Evolutionary conservation across 2,888 invertebrate species (phyloP), one percentile per base, ranked within the genome.

Genomic region (Lycia hirtaria): DNA sequence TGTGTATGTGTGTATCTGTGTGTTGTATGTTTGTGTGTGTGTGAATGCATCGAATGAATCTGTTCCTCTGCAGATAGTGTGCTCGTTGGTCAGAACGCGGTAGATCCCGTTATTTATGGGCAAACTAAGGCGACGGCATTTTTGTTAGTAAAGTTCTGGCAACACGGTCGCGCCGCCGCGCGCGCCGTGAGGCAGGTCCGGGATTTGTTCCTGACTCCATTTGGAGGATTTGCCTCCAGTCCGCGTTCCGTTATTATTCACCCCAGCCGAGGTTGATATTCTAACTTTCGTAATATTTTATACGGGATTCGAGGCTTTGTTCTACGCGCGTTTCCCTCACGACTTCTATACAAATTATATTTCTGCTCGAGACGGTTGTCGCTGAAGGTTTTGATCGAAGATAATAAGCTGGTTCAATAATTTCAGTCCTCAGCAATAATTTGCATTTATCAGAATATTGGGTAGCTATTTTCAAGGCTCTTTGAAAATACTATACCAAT

Each of bases 71-170:
- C 14, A 5, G 3, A 17, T 17, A 26, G 10, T 6, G 17, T 41
- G 15, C 26, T 7, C 15, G 1, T 5, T n/a, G 26, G 63, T 56
- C 63, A 51, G 69, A 64, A 62, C 62, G 55, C 53, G 56, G 59
- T 54, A 64, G 67, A 73, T 76, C 75, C 70, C 68, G 68, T 76
- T 81, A 80, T 81, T 80, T 80, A 80, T 75, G 73, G 70, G 30
- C 66, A 67, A 73, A 73, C 69, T 73, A 72, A 65, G 62, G 53
- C 56, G 65, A 47, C 50, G 66, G 67, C 65, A 74, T 78, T 76
- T 76, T 78, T 71, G 69, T 64, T 59, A 48, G 59, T 37, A 64
- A 73, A 76, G 65, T 75, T 76, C 47, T 52, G 48, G 52, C 35
- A 72, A 59, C 58, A 71, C 50, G 45, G 40, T 52, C 32, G 63